Evolutionary conservation across 2,888 invertebrate species (phyloP), one percentile per base, ranked within the genome.

Genomic region (Eristalis tenax): DNA sequence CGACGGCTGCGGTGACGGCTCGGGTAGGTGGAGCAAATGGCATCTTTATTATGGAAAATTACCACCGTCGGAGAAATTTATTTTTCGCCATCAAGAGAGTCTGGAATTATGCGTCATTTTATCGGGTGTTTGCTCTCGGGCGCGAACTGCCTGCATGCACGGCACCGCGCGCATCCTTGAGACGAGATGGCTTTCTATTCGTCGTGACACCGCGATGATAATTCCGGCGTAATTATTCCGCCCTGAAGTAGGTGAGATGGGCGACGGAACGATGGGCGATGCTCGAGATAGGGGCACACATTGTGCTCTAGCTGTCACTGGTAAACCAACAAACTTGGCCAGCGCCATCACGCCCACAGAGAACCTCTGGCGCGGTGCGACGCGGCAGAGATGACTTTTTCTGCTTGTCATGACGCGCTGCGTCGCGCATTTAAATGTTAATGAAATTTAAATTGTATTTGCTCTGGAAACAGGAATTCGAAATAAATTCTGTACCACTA

Each of bases 371-470:
- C 32, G 32, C 6, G n/a, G 63, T 6, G 23, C 11, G 43, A 13
- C 13, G 26, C 50, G 50, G 18, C 6, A 2, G 8, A 10, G 50
- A 50, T 50, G 50, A 50, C 26, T 74, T 56, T 59, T 65, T 74
- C 11, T 66, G 43, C 61, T 4, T 73, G 69, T 57, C 22, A 59
- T 73, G 64, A 38, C 28, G 68, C 66, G 59, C 76, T 38, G 66
- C 66, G 66, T 76, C 76, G 80, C 63, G 59, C 73, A 86, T 86
- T 83, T 86, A 79, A 87, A 87, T 87, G 87, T 83, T 87, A 87
- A 87, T 87, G 87, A 87, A 87, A 83, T 87, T 87, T 83, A 87
- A 87, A 87, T 87, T 80, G 87, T 87, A 83, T 87, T 83, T 83
- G 87, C 87, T 79, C 40, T 64, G 10, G 69, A 78, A 80, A 79